Percentiles rank a stretch among this genome's conserved stretches.
Evolutionary conservation across 2,113 vertebrate species (phyloP).

Genomic region (Pseudonaja textilis): DNA sequence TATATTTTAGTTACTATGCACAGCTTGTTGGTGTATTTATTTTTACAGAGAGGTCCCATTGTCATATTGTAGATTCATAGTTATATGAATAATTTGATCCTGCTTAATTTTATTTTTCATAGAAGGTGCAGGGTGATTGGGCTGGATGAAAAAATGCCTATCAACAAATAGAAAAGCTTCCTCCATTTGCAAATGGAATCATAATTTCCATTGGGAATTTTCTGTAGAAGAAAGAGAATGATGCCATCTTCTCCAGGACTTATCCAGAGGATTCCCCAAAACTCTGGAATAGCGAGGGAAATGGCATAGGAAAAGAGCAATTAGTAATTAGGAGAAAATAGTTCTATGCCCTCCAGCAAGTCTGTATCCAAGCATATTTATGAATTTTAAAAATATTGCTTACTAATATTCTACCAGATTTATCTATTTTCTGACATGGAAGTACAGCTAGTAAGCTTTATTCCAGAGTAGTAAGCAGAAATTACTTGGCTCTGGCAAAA

Average conservation of each 20-base stretch:
- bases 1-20: not conserved
- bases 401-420: not conserved
- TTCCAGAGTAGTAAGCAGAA: not conserved
- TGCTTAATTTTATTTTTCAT: not conserved
- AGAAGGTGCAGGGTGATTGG: not conserved
- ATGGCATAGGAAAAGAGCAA: not conserved
- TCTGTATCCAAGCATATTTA: not conserved
- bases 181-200: not conserved
- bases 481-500: not conserved
- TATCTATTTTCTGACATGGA: not conserved
- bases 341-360: not conserved
- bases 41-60: not conserved
- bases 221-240: not conserved
- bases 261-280: not conserved
- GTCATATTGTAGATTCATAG: not conserved
- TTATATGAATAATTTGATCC: not conserved
- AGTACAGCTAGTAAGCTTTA: not conserved
- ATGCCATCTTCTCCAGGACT: not conserved
- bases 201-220: not conserved
- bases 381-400: not conserved
- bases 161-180: not conserved
- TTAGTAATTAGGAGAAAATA: not conserved
- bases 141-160: not conserved
- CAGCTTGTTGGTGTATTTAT: not conserved
- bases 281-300: not conserved